Evolutionary conservation across 2,888 invertebrate genomes (phyloP).

Genomic region (Tipula lateralis): DNA sequence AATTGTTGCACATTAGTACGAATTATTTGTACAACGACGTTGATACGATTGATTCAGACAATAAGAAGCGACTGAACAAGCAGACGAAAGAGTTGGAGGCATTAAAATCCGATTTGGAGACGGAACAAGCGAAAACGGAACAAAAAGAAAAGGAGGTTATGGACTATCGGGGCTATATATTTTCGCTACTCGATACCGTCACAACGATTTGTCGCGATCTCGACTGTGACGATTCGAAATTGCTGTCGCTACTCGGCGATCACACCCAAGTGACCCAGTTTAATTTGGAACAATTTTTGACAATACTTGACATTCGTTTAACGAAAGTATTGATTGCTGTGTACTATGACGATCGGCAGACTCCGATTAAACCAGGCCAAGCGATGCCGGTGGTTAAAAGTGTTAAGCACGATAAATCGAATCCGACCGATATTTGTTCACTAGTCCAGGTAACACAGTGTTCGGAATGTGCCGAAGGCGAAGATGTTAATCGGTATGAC

Average conservation of each 20-base stretch:
- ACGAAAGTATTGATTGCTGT: constrained; percentile 53
- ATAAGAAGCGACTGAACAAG: too few relatives aligned
- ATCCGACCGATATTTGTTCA: constrained; percentile 52
- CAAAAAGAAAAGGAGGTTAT: constrained; percentile 33
- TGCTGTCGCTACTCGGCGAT: constrained; percentile 53
- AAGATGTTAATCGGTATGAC: constrained; percentile 46
- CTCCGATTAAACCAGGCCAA: constrained; percentile 33
- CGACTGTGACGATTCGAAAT: constrained; percentile 51
- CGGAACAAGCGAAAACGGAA: constrained; percentile 39
- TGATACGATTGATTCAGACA: neutral
- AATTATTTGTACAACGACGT: constrained; percentile 45
- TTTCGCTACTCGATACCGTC: constrained; percentile 41
- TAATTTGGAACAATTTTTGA: constrained; percentile 53
- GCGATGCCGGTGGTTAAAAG: constrained; percentile 41
- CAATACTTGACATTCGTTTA: constrained; percentile 53
- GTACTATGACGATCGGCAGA: constrained; percentile 44
- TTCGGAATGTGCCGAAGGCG: constrained; percentile 48
- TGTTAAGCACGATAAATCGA: constrained; percentile 42
- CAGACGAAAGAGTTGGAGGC: constrained; percentile 38
- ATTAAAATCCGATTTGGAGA: constrained; percentile 38
- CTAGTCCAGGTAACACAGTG: constrained; percentile 47
- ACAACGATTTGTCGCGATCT: constrained; percentile 47
- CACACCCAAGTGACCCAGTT: constrained; percentile 55
- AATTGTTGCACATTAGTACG: constrained; percentile 43
- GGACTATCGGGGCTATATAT: constrained; percentile 38